A percentile compares a stretch with the other conserved stretches of the same genome.
Evolutionary conservation across 2,113 vertebrate species (phyloP).

Genomic region (Oryzias celebensis): DNA sequence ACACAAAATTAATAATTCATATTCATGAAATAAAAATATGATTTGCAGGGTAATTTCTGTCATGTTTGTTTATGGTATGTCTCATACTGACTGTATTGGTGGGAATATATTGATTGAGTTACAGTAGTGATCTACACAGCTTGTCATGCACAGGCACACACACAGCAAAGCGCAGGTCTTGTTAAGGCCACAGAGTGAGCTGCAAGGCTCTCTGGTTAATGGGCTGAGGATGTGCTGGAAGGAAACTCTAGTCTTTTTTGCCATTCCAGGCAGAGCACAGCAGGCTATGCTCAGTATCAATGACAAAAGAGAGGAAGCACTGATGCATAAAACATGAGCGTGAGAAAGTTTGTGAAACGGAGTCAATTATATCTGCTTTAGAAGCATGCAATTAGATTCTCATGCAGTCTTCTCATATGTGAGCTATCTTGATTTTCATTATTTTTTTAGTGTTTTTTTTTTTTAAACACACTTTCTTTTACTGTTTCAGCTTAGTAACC

Average conservation of each 20-base stretch:
- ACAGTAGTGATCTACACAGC: no score
- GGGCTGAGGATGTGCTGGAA: constrained; percentile 52
- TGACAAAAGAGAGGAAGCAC: constrained; percentile 59
- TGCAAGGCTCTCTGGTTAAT: constrained; percentile 63
- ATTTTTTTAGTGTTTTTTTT: no score
- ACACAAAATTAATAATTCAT: no score
- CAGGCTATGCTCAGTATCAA: constrained; percentile 55
- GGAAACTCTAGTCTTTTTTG: constrained; percentile 60
- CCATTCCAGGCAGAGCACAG: constrained; percentile 62
- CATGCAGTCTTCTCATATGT: background rate
- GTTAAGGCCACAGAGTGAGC: constrained; percentile 54
- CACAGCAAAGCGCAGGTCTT: constrained; percentile 44
- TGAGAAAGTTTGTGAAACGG: constrained; percentile 51
- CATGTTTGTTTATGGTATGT: no score
- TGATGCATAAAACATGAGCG: constrained; percentile 71
- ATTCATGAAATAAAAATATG: no score
- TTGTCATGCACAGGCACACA: background rate
- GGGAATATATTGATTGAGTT: no score
- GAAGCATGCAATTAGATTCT: constrained; percentile 14
- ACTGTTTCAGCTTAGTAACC: no score
- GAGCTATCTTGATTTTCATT: no score
- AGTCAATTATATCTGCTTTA: constrained; percentile 38
- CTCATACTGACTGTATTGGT: no score
- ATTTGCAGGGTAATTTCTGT: no score
- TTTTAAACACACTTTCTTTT: no score